Evolutionary conservation across 1,140 invertebrate genomes (phyloP).

Genomic region (Drosophila pallidifrons): DNA sequence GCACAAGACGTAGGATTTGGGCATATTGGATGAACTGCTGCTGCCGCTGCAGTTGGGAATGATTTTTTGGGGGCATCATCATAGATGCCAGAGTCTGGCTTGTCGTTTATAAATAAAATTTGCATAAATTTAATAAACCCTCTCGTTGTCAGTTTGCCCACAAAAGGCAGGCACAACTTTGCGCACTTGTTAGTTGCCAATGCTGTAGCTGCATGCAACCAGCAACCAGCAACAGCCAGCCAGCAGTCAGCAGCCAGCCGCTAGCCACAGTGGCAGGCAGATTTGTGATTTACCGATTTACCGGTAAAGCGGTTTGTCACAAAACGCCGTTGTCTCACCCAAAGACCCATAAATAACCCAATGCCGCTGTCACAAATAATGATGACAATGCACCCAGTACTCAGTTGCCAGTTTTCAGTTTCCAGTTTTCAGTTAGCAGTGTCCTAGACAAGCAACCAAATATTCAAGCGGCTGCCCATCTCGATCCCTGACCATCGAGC

Average conservation of each 20-base stretch:
- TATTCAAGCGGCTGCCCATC: neutral
- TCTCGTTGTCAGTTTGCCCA: slow-evolving; percentile 63
- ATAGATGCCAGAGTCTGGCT: slow-evolving; percentile 20
- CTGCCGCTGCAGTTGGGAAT: neutral
- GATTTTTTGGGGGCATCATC: slow-evolving; percentile 19
- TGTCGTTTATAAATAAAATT: slow-evolving; percentile 83
- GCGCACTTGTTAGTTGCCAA: slow-evolving; percentile 60
- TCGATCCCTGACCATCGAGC: slow-evolving; percentile 31
- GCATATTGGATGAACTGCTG: slow-evolving; percentile 53
- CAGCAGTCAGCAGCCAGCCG: neutral
- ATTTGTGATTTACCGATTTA: slow-evolving; percentile 83
- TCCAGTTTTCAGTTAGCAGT: neutral
- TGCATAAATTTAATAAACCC: slow-evolving; percentile 83
- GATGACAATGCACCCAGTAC: slow-evolving; percentile 61
- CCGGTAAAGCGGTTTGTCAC: slow-evolving; percentile 80
- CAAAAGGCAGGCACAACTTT: slow-evolving; percentile 61
- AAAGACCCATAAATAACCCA: slow-evolving; percentile 80
- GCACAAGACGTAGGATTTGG: slow-evolving; percentile 56
- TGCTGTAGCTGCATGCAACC: slow-evolving; percentile 26
- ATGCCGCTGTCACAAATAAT: slow-evolving; percentile 78
- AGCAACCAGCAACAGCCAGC: slow-evolving; percentile 9
- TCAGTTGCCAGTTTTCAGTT: neutral
- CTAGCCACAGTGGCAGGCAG: slow-evolving; percentile 47
- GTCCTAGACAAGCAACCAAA: slow-evolving; percentile 16
- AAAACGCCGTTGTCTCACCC: slow-evolving; percentile 78